Evolutionary conservation across 2,113 vertebrate species (phyloP).

Genomic region (Heliornis fulica): DNA sequence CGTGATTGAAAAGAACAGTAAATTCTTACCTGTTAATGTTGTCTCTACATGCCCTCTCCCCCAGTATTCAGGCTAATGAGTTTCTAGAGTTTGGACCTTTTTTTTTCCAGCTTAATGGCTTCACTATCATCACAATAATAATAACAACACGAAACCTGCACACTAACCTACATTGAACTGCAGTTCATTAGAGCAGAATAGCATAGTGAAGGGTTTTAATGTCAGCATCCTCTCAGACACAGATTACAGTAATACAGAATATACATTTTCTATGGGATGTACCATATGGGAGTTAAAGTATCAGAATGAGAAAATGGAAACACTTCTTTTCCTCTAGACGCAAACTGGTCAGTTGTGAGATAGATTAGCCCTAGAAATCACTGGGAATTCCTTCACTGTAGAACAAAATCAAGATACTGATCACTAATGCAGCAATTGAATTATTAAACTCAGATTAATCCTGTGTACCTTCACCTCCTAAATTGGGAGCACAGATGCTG

Average conservation of each 20-base stretch:
- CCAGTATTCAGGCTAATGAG: not conserved
- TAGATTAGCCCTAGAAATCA: not conserved
- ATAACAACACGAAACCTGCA: not conserved
- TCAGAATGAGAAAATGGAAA: not conserved
- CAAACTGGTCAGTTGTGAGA: not conserved
- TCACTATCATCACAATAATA: not conserved
- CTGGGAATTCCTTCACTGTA: not conserved
- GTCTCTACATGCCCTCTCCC: not conserved
- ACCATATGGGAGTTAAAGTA: not conserved
- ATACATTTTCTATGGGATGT: not conserved
- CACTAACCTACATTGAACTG: not conserved
- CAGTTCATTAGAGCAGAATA: not conserved
- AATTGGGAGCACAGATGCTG: accelerated
- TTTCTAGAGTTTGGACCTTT: not conserved
- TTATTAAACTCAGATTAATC: not conserved
- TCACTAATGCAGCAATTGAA: not conserved
- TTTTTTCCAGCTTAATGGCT: not conserved
- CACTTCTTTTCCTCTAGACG: not conserved
- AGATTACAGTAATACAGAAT: not conserved
- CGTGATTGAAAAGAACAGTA: not conserved
- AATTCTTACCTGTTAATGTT: not conserved
- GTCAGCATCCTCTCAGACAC: not conserved
- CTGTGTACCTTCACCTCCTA: accelerated
- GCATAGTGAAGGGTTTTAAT: not conserved
- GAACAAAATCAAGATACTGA: not conserved